Percentiles rank a stretch among this genome's conserved stretches.
Evolutionary conservation across 2,888 invertebrate genomes (phyloP).

Genomic region (Leptopilina drosophilae): DNA sequence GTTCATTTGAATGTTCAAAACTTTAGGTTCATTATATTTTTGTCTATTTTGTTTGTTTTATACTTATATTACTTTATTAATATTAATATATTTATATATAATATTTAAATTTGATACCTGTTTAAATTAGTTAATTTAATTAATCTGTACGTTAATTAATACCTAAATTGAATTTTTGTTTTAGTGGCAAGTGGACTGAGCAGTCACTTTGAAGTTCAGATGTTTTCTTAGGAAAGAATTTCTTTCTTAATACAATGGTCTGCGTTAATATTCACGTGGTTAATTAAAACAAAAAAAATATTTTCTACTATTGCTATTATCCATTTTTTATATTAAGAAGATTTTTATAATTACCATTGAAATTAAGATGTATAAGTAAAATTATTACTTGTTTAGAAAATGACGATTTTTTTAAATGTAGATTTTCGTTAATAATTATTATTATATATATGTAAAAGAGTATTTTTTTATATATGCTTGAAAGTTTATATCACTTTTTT

Average conservation of each 20-base stretch:
- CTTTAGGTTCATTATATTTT: too few relatives aligned
- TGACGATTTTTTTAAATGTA: background rate
- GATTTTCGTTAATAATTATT: background rate
- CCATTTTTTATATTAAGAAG: conserved; percentile 44
- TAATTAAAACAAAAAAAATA: conserved; percentile 44
- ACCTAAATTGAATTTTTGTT: conserved; percentile 43
- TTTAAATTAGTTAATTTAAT: background rate
- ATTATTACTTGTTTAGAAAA: conserved; percentile 20
- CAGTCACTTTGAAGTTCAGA: background rate
- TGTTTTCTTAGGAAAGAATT: conserved; percentile 1
- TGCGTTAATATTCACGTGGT: conserved; percentile 40
- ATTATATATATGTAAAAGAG: background rate
- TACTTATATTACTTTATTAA: conserved; percentile 17
- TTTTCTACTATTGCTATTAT: conserved; percentile 49
- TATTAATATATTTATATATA: background rate
- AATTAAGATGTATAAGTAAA: conserved; percentile 37
- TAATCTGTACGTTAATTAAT: too few relatives aligned
- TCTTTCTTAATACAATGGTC: conserved; percentile 37
- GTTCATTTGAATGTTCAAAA: too few relatives aligned
- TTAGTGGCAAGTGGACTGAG: conserved; percentile 70
- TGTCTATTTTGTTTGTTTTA: background rate
- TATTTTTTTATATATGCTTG: background rate
- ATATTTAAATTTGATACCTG: background rate
- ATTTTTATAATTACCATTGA: conserved; percentile 45
- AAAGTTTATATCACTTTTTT: conserved; percentile 12